These are phyloP conservation scores for Empis stercorea DNA, from an alignment of 2,888 invertebrate genomes.

Conservation along the genomic window DNA sequence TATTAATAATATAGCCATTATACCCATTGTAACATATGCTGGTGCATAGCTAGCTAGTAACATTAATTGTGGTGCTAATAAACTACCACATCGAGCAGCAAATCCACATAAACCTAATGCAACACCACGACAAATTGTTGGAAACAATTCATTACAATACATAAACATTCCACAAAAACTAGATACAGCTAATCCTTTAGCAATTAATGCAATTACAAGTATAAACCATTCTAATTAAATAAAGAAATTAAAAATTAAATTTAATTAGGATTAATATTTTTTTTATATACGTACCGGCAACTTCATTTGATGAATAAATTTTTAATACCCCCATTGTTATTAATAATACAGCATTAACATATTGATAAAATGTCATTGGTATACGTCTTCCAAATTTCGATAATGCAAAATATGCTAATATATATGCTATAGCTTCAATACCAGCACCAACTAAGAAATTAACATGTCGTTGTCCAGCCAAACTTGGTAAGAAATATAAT, in stretches of 20 bases:
- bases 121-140: slow-evolving; percentile 31
- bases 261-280: not conserved
- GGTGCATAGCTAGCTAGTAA: slow-evolving; percentile 19
- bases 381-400: slow-evolving; percentile 35
- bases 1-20: slow-evolving; percentile 13
- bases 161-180: slow-evolving; percentile 36
- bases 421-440: slow-evolving; percentile 37
- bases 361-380: slow-evolving; percentile 34
- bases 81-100: slow-evolving; percentile 37
- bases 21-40: slow-evolving; percentile 13
- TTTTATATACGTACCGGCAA: not conserved
- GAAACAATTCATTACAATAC: slow-evolving; percentile 32
- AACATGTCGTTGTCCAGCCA: slow-evolving; percentile 37
- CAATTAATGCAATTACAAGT: slow-evolving; percentile 27
- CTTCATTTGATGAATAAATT: not conserved
- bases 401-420: slow-evolving; percentile 28
- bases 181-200: slow-evolving; percentile 36
- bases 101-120: slow-evolving; percentile 38
- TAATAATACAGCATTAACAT: slow-evolving; percentile 32
- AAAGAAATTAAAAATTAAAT: not conserved
- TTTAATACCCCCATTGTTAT: slow-evolving; percentile 27
- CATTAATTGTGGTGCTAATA: slow-evolving; percentile 35
- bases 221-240: slow-evolving; percentile 10
- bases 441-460: slow-evolving; percentile 38
- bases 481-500: slow-evolving; percentile 31